These are phyloP conservation scores for Rhyacophila brunnea DNA, from an alignment of 1,140 invertebrate species.

Conservation along the genomic window DNA sequence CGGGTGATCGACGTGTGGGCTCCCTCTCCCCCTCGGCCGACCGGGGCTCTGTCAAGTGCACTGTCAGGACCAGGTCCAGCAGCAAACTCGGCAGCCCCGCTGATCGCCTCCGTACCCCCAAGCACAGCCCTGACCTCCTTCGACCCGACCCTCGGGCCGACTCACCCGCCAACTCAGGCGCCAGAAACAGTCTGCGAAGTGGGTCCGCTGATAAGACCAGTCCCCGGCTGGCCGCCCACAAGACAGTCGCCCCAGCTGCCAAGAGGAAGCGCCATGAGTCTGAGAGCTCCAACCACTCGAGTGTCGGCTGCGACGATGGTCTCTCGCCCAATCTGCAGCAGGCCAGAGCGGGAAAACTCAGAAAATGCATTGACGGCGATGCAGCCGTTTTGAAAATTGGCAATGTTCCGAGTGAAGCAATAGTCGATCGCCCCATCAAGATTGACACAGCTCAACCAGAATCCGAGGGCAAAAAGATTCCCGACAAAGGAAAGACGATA, in stretches of 20 bases:
- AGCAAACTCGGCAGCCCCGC: constrained; percentile 72
- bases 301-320: constrained; percentile 60
- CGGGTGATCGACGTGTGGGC: constrained; percentile 54
- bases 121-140: constrained; percentile 58
- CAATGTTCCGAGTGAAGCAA: too few relatives aligned
- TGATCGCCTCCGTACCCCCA: constrained; percentile 58
- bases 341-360: constrained; percentile 49
- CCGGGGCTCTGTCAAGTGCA: constrained; percentile 44
- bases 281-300: constrained; percentile 66
- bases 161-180: constrained; percentile 46
- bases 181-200: constrained; percentile 45
- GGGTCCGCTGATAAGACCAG: constrained; percentile 48
- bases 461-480: constrained; percentile 39
- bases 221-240: constrained; percentile 38
- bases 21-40: constrained; percentile 51
- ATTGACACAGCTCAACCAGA: background rate
- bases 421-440: background rate
- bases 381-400: constrained; percentile 69
- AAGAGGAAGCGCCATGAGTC: constrained; percentile 77
- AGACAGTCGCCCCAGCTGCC: constrained; percentile 39
- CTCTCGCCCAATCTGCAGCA: constrained; percentile 40
- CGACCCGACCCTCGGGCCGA: constrained; percentile 46
- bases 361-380: constrained; percentile 68
- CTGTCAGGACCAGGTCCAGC: constrained; percentile 65
- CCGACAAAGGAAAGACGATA: background rate